Evolutionary conservation across 2,797 vertebrate genomes (phyloP), one percentile per base, ranked within the genome.

Genomic region (Chelonia mydas): DNA sequence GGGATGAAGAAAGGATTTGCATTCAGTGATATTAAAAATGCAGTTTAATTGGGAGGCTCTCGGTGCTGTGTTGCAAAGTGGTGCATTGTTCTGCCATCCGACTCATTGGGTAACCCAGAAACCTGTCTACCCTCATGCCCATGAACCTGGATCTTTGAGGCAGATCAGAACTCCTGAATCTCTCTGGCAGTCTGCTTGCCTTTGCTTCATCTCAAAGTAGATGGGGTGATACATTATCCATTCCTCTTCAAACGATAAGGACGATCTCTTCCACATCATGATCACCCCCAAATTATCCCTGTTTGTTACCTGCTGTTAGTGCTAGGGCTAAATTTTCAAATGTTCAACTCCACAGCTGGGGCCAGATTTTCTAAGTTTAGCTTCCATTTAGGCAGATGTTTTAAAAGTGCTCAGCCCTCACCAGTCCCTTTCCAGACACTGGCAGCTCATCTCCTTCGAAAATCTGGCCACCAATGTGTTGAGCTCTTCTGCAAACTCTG

Each of bases 341-440:
- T 68, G 16, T 17, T 72, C n/a, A 37, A 10, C 13, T 21, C n/a
- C 16, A 19, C 65, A 72, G 19, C 65, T 72, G n/a, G 19, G 65
- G 33, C 31, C n/a, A 17, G 15, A 72, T 72, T 21, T 72, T 72
- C 65, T 37, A 72, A 37, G 16, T 37, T 72, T n/a, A 72, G 7
- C 19, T 72, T 10, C 65, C n/a, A 37, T 37, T 21, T n/a, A 72
- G 65, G 19, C n/a, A 72, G 47, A 16, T 11, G 10, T 11, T 65
- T 76, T 84, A 3, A 0, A 19, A 19, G 7, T 2, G 4, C 16
- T 83, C 86, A 88, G 65, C 15, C 84, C 86, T 91, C 1, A 1
- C 3, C 74, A 80, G 0, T 1, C 4, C 1, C 3, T 7, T 2
- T 5, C 2, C 25, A 7, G 72, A 49, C 61, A 85, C 33, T 21